These are phyloP conservation scores for Hydrolagus colliei DNA, from an alignment of 2,797 vertebrate species.

Conservation along the genomic window DNA sequence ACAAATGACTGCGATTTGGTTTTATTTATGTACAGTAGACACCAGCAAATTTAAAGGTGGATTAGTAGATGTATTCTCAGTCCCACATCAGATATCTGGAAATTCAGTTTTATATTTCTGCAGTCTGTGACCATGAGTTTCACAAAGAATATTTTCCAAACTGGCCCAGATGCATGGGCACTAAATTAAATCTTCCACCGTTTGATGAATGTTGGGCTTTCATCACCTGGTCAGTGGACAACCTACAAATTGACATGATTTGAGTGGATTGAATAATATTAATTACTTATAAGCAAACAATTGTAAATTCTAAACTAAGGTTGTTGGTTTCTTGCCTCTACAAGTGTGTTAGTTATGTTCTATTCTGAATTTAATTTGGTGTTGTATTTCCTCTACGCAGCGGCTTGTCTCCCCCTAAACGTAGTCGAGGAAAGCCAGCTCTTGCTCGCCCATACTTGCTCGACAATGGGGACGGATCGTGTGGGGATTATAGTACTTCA, in stretches of 20 bases:
- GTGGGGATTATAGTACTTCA: constrained; percentile 62
- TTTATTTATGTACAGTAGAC: too few species aligned
- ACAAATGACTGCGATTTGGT: too few species aligned
- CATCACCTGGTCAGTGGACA: background rate
- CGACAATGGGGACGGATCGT: constrained; percentile 65
- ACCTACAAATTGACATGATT: background rate
- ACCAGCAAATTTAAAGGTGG: too few species aligned
- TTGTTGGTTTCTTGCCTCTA: background rate
- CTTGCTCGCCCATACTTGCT: constrained; percentile 78
- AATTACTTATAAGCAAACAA: background rate
- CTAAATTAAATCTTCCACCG: too few species aligned
- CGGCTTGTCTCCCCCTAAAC: constrained; percentile 68
- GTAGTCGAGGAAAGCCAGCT: constrained; percentile 85
- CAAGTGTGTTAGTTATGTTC: background rate
- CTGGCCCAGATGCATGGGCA: too few species aligned
- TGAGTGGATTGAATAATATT: background rate
- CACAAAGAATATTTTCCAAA: too few species aligned
- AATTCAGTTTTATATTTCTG: too few species aligned
- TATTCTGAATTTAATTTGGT: too few species aligned
- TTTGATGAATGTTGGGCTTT: background rate
- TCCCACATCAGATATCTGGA: too few species aligned
- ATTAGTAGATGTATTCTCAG: too few species aligned
- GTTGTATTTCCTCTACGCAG: constrained; percentile 44
- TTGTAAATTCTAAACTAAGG: background rate
- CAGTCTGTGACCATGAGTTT: too few species aligned